Conservation (phyloP, 2,888 invertebrate species). For the Aelia acuminata region DNA sequence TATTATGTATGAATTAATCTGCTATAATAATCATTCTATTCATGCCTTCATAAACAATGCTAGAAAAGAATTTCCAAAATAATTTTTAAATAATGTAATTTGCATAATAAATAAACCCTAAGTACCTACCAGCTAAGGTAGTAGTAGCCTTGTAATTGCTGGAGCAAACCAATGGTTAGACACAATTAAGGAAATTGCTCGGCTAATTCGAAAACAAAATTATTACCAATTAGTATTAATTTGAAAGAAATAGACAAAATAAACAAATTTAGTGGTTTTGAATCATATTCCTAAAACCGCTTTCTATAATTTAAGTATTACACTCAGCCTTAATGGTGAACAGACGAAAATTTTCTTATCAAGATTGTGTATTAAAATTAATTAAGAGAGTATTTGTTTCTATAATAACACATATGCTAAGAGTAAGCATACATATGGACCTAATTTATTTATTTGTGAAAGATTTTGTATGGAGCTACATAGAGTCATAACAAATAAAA, state of each 20-base stretch:
- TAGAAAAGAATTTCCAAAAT: background rate
- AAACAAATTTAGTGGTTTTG: slow-evolving; percentile 13
- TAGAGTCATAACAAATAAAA: no score
- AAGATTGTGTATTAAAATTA: no score
- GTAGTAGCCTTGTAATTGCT: background rate
- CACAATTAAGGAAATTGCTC: slow-evolving; percentile 40
- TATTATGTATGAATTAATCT: no score
- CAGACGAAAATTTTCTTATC: no score
- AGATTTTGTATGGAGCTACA: no score
- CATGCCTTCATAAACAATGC: background rate
- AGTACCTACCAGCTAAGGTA: background rate
- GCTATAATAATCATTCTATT: background rate
- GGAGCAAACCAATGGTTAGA: slow-evolving; percentile 4
- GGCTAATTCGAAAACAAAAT: slow-evolving; percentile 24
- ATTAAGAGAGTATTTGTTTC: no score
- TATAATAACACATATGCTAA: no score
- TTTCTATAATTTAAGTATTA: background rate
- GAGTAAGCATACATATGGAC: no score
- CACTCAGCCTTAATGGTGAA: no score
- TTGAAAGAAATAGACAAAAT: slow-evolving; percentile 23
- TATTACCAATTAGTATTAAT: slow-evolving; percentile 36
- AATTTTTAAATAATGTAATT: slow-evolving; percentile 8
- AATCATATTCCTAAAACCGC: background rate
- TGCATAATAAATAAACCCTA: slow-evolving; percentile 9
- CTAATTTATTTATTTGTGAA: no score